Conservation (phyloP, 2,888 invertebrate species). For the Podotricha telesiphe region DNA sequence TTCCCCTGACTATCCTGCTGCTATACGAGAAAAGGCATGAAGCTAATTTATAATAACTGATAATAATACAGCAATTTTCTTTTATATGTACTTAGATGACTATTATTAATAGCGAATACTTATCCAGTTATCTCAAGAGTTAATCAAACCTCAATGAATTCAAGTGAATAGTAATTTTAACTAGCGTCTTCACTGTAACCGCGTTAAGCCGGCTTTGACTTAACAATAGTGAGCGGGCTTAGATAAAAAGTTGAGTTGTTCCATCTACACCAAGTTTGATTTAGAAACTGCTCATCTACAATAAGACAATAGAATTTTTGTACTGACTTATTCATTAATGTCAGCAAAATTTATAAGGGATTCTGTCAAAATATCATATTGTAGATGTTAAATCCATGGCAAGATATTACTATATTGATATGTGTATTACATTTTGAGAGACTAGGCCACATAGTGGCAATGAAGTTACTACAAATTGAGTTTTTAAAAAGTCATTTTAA, state of each 20-base stretch:
- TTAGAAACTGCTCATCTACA: background rate
- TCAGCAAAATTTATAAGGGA: background rate
- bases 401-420: background rate
- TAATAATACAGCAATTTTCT: no score
- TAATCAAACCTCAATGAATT: background rate
- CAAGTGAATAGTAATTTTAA: conserved; percentile 22
- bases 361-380: background rate
- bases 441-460: no score
- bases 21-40: no score
- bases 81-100: no score
- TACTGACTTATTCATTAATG: background rate
- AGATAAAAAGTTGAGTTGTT: conserved; percentile 14
- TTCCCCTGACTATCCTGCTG: no score
- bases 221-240: conserved; percentile 19
- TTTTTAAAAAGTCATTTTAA: no score
- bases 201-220: conserved; percentile 8
- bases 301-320: conserved; percentile 5
- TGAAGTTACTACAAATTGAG: no score
- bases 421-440: no score
- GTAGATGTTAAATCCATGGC: background rate
- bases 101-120: no score
- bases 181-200: background rate
- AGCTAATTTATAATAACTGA: no score
- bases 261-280: conserved; percentile 12
- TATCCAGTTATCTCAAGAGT: background rate